Base-by-base conservation (phyloP, 1,140 invertebrate genomes). In the Ceratina japonica region DNA sequence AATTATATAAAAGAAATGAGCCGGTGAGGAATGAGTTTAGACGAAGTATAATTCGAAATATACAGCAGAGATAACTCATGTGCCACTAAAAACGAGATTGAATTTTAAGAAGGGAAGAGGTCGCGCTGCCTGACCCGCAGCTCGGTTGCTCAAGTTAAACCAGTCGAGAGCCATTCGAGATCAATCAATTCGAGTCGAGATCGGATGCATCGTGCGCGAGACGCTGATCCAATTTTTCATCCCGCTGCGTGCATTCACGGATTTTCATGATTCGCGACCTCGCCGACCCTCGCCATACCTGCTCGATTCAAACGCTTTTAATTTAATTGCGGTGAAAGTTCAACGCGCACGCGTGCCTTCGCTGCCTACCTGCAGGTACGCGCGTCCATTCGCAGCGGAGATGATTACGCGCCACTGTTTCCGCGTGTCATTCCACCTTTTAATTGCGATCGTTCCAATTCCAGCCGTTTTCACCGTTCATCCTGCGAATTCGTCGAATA, bases 241-340 rank as follows among this genome's bases (percentile, higher is more conserved):
- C 37, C 5, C 2, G 37, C 37, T 10, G 37, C 70, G 20, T 20
- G 31, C 54, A 22, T 56, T 44, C 13, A 49, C 62, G 71, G 72
- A 79, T 83, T 86, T 78, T 18, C 70, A 52, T 59, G 75, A 73
- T 83, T 71, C 84, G 24, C 73, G 61, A 69, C 22, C 56, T 54
- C 13, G 56, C 27, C 72, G 70, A 85, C 72, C 81, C 69, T 58
- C 69, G 80, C 62, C 73, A 80, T 83, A 44, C 37, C 37, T 44
- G 0, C 37, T 44, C 79, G 82, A 86, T 84, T 80, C 37, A 44
- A 44, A 80, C 86, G 86, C 84, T 83, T 86, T 86, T 85, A 85
- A 75, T 80, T 86, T 87, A 87, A 86, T 86, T 80, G 80, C 85
- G 83, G 87, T 88, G 87, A 88, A 88, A 88, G 87, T 87, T 87